Percentiles rank a stretch among this genome's conserved stretches.
These are phyloP conservation scores for Lasius platythorax DNA, from an alignment of 2,888 invertebrate genomes.

Conservation along the genomic window DNA sequence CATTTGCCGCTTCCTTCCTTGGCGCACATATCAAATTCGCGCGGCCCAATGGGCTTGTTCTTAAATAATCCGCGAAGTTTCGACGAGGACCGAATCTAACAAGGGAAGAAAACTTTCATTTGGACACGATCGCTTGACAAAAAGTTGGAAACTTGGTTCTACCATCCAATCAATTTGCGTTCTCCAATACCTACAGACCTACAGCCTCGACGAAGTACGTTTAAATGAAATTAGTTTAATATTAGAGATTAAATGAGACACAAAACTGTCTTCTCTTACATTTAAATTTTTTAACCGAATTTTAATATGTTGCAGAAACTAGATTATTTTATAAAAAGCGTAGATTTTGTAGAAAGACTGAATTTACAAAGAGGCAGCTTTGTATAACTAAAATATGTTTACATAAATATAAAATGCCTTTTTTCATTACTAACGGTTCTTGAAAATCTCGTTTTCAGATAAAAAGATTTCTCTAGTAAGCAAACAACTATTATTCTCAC, in stretches of 20 bases:
- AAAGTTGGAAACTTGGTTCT: slow-evolving; percentile 6
- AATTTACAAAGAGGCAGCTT: background rate
- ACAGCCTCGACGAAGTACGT: background rate
- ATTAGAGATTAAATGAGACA: background rate
- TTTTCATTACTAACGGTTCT: background rate
- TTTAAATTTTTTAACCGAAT: background rate
- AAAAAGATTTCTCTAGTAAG: background rate
- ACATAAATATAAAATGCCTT: background rate
- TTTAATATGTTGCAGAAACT: background rate
- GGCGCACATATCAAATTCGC: slow-evolving; percentile 59
- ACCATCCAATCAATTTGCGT: slow-evolving; percentile 18
- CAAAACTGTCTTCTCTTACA: background rate
- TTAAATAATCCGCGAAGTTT: slow-evolving; percentile 55
- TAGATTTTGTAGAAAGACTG: background rate
- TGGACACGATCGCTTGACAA: slow-evolving; percentile 5
- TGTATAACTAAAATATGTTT: background rate
- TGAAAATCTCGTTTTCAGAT: background rate
- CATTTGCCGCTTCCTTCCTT: slow-evolving; percentile 57
- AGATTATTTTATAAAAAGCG: no score
- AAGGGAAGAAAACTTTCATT: slow-evolving; percentile 18
- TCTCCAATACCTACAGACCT: background rate
- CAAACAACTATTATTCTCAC: background rate
- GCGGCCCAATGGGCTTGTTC: slow-evolving; percentile 34
- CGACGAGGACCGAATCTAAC: background rate
- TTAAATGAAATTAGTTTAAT: slow-evolving; percentile 5